Evolutionary conservation across 2,888 invertebrate species (phyloP).

Genomic region (Cephus sareptanus): DNA sequence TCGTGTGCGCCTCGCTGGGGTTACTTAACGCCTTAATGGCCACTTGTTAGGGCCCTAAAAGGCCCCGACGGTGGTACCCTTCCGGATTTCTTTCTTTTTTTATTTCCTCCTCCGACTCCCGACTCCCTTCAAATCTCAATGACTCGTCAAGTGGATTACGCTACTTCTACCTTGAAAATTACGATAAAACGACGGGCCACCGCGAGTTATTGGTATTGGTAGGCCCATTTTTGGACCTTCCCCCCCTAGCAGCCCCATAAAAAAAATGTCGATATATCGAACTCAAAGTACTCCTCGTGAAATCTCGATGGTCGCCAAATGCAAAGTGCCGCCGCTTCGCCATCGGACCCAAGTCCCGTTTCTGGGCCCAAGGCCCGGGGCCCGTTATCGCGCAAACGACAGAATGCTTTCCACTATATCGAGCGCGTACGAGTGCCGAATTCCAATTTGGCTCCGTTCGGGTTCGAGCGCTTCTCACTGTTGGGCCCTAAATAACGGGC

Average conservation of each 20-base stretch:
- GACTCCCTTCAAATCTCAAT: not conserved
- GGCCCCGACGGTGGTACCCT: constrained; percentile 3
- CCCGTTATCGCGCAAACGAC: not conserved
- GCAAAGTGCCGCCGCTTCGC: not conserved
- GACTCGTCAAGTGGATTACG: not conserved
- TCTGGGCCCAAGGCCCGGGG: not conserved
- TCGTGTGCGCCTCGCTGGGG: constrained; percentile 34
- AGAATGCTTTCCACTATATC: not conserved
- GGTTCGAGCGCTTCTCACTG: not conserved
- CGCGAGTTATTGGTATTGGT: not conserved
- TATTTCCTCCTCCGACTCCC: not conserved
- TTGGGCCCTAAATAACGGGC: not conserved
- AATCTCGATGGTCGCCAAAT: not conserved
- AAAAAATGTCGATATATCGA: not conserved
- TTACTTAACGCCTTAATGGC: constrained; percentile 31
- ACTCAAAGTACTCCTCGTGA: not conserved
- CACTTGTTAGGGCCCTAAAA: constrained; percentile 28
- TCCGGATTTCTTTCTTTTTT: not conserved
- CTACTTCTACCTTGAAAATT: not conserved
- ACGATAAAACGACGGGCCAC: not conserved
- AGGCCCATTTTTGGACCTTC: not conserved
- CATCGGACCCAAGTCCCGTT: not conserved
- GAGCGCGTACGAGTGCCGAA: not conserved
- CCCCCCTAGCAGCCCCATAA: not conserved
- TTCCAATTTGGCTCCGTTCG: not conserved